A percentile compares a stretch with the other conserved stretches of the same genome.
Evolutionary conservation across 2,888 invertebrate genomes (phyloP).

Genomic region (Eristalis intricaria): DNA sequence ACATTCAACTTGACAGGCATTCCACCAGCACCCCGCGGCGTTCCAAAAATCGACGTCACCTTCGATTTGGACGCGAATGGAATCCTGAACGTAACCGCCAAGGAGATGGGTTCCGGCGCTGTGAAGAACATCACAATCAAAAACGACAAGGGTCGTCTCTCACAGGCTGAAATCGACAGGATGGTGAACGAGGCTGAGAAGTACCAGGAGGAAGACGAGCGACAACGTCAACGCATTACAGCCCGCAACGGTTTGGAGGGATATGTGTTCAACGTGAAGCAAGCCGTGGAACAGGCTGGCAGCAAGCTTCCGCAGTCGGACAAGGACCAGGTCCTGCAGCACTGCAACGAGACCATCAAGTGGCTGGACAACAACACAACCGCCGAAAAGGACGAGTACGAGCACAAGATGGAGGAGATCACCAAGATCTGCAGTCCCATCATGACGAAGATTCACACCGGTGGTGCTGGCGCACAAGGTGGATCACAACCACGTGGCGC

Average conservation of each 20-base stretch:
- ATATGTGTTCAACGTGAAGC: conserved; percentile 87
- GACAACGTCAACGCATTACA: conserved; percentile 85
- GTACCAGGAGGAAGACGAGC: conserved; percentile 88
- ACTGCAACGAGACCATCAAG: conserved; percentile 85
- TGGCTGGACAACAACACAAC: conserved; percentile 90
- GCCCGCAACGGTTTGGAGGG: conserved; percentile 88
- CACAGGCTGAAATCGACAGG: conserved; percentile 90
- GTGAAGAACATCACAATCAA: conserved; percentile 90
- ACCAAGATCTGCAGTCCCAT: conserved; percentile 80
- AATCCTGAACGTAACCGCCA: conserved; percentile 93
- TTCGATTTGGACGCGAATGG: conserved; percentile 95
- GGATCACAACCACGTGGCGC: conserved; percentile 84
- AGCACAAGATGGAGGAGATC: conserved; percentile 81
- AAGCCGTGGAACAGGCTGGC: conserved; percentile 86
- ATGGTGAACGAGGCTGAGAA: conserved; percentile 89
- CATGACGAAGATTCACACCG: conserved; percentile 82
- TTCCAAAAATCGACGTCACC: conserved; percentile 92
- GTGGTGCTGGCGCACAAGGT: conserved; percentile 63
- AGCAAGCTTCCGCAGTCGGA: conserved; percentile 85
- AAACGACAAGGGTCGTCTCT: conserved; percentile 91
- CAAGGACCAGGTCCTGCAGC: conserved; percentile 86
- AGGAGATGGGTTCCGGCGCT: conserved; percentile 86
- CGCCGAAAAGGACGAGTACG: conserved; percentile 89
- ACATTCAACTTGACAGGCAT: conserved; percentile 98
- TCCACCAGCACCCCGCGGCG: conserved; percentile 95